phyloP scores from a whole-genome alignment of 2,888 invertebrate species.

The Drosophila austrosaltans region DNA sequence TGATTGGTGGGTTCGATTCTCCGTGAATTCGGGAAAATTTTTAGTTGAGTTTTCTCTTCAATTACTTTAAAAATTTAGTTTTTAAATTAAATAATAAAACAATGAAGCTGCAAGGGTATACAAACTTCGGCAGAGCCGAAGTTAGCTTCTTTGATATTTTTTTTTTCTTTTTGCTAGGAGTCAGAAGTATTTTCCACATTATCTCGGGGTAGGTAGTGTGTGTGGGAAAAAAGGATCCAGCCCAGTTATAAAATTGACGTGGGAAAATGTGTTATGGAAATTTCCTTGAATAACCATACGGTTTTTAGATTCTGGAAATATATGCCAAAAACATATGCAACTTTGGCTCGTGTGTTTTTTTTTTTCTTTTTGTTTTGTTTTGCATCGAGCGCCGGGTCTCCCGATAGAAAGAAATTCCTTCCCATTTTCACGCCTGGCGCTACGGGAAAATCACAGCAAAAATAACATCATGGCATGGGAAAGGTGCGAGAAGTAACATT shows the following conservation, averaged over 20 bases:
- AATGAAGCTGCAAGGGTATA: too few species aligned
- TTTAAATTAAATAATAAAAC: too few species aligned
- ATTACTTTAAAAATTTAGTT: too few species aligned
- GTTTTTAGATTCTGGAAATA: conserved; percentile 27
- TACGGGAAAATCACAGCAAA: conserved; percentile 72
- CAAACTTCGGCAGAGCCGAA: too few species aligned
- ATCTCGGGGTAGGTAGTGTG: conserved; percentile 21
- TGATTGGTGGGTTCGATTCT: too few species aligned
- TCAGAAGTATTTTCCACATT: conserved; percentile 52
- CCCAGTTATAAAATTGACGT: conserved; percentile 72
- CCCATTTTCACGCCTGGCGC: conserved; percentile 63
- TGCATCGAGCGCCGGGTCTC: conserved; percentile 61
- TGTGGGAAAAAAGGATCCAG: conserved; percentile 51
- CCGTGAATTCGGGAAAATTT: too few species aligned
- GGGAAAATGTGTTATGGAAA: conserved; percentile 55
- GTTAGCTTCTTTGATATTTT: too few species aligned
- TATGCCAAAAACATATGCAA: conserved; percentile 65
- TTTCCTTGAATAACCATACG: conserved; percentile 55
- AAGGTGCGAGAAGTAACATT: conserved; percentile 45
- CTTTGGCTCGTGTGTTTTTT: conserved; percentile 65
- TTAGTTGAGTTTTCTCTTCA: too few species aligned
- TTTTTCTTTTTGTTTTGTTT: conserved; percentile 17
- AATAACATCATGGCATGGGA: conserved; percentile 68
- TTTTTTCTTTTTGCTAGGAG: conserved; percentile 2
- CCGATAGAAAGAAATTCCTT: conserved; percentile 63